These are phyloP conservation scores for Ceratina calcarata DNA, from an alignment of 1,140 invertebrate species.

Conservation along the genomic window DNA sequence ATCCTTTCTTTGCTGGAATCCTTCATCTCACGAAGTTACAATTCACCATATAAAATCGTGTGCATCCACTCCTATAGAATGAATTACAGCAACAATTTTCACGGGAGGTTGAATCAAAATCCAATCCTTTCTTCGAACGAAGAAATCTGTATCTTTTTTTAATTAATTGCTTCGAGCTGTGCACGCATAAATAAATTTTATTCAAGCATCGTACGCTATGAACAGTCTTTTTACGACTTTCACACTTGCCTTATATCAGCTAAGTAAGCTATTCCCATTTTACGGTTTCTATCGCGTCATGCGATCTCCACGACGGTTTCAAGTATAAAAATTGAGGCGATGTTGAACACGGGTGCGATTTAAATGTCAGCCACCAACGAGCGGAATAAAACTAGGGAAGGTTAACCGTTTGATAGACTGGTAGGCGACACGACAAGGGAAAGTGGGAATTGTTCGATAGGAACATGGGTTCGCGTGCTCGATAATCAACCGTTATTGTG, in stretches of 20 bases:
- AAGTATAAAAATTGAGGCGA: too few species aligned
- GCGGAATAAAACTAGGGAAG: background rate
- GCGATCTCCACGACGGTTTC: too few species aligned
- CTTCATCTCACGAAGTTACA: background rate
- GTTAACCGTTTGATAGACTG: constrained; percentile 17
- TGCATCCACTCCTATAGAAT: background rate
- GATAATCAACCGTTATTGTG: constrained; percentile 45
- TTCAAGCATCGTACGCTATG: too few species aligned
- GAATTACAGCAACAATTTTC: background rate
- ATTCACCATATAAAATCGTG: background rate
- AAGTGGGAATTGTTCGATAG: constrained; percentile 39
- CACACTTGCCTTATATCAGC: too few species aligned
- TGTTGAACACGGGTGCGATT: background rate
- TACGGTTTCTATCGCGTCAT: too few species aligned
- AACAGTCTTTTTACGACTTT: too few species aligned
- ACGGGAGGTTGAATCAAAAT: background rate
- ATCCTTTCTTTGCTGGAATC: too few species aligned
- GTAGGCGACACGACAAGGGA: background rate
- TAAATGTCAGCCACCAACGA: background rate
- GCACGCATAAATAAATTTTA: too few species aligned
- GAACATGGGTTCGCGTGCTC: constrained; percentile 31
- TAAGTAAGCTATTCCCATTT: too few species aligned
- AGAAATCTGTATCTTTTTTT: too few species aligned
- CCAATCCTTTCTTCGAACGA: background rate
- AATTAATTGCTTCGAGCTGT: too few species aligned